Evolutionary conservation across 2,113 vertebrate genomes (phyloP).

Genomic region (Dasyurus viverrinus): DNA sequence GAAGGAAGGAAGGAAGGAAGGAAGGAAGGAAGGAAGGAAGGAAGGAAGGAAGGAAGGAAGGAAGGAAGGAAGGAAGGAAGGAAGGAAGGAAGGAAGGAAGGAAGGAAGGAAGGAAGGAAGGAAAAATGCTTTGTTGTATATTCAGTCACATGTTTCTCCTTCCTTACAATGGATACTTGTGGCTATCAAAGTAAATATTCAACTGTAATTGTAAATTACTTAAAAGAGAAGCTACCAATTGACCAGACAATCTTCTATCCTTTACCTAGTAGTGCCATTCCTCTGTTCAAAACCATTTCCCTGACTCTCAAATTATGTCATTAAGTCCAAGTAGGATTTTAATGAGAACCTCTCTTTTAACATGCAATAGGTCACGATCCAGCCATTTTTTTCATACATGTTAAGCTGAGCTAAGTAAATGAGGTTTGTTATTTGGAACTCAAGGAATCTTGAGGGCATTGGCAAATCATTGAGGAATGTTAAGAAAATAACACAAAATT

Average conservation of each 20-base stretch:
- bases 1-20: too few species aligned
- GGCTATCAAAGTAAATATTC: not conserved
- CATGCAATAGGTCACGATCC: not conserved
- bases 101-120: too few species aligned
- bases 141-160: not conserved
- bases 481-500: not conserved
- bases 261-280: not conserved
- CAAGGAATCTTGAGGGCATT: not conserved
- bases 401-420: not conserved
- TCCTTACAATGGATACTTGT: not conserved
- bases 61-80: too few species aligned
- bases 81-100: too few species aligned
- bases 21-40: too few species aligned
- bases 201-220: not conserved
- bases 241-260: not conserved
- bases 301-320: not conserved
- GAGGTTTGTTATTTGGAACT: not conserved
- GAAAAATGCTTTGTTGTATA: too few species aligned
- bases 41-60: too few species aligned
- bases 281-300: not conserved
- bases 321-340: not conserved
- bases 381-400: not conserved
- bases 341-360: not conserved
- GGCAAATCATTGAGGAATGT: not conserved
- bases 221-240: not conserved